A percentile compares a stretch with the other conserved stretches of the same genome.
Conservation (phyloP, 2,797 vertebrate species). For the Pachyuromys duprasi region DNA sequence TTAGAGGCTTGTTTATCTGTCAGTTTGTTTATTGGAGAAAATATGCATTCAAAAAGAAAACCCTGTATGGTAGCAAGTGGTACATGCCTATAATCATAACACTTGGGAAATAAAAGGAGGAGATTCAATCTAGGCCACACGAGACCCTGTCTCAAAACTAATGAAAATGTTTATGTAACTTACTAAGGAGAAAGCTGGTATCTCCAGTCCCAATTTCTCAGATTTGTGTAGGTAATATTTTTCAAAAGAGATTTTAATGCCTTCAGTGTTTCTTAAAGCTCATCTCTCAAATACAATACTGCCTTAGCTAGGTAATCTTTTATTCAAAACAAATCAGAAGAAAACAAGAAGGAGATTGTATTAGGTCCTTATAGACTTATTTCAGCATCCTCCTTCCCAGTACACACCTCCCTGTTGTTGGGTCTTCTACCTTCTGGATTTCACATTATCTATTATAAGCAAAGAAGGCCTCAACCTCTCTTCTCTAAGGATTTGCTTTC, state of each 20-base stretch:
- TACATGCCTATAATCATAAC: neutral
- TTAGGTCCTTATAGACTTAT: neutral
- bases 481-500: neutral
- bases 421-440: neutral
- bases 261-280: constrained; percentile 47
- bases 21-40: constrained; percentile 35
- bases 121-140: neutral
- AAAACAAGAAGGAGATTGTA: neutral
- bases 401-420: neutral
- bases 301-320: neutral
- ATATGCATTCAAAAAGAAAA: neutral
- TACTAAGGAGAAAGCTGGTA: neutral
- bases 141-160: neutral
- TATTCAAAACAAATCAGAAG: constrained; percentile 10
- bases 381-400: neutral
- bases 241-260: neutral
- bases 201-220: constrained; percentile 7
- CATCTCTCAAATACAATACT: constrained; percentile 30
- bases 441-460: neutral
- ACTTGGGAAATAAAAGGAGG: neutral
- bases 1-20: constrained; percentile 19
- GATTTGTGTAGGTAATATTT: constrained; percentile 19
- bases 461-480: neutral
- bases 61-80: neutral
- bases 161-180: constrained; percentile 9